A percentile compares a stretch with the other conserved stretches of the same genome.
These are phyloP conservation scores for Tortricodes alternella DNA, from an alignment of 2,888 invertebrate species.

Conservation along the genomic window DNA sequence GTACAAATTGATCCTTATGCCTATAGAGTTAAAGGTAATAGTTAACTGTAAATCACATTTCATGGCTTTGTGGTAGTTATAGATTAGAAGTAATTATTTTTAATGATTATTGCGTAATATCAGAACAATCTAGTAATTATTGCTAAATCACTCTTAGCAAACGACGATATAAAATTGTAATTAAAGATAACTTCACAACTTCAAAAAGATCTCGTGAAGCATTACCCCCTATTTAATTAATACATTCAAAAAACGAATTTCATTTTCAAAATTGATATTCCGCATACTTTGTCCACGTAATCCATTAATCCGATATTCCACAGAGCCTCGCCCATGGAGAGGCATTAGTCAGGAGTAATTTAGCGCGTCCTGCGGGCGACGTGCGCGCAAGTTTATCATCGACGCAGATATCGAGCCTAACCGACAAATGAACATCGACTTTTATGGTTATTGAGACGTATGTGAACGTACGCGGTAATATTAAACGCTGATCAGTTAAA, in stretches of 20 bases:
- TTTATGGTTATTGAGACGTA: slow-evolving; percentile 26
- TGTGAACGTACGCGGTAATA: slow-evolving; percentile 3
- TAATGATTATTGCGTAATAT: background rate
- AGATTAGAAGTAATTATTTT: background rate
- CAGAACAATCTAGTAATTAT: background rate
- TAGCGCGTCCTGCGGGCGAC: slow-evolving; percentile 51
- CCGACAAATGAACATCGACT: slow-evolving; percentile 19
- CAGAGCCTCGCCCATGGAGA: slow-evolving; percentile 32
- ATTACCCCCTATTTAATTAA: too few relatives aligned
- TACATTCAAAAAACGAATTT: too few relatives aligned
- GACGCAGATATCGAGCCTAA: slow-evolving; percentile 10
- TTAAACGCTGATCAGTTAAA: background rate
- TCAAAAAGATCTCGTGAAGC: too few relatives aligned
- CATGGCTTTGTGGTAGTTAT: background rate
- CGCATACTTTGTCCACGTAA: background rate
- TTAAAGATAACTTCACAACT: too few relatives aligned
- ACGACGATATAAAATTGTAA: background rate
- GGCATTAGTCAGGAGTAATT: slow-evolving; percentile 55
- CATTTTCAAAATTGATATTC: too few relatives aligned
- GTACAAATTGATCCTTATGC: background rate
- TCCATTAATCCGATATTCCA: slow-evolving; percentile 19
- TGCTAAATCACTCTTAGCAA: background rate
- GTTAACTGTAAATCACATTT: background rate
- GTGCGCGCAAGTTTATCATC: slow-evolving; percentile 42
- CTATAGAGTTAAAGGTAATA: background rate